A percentile compares a stretch with the other conserved stretches of the same genome.
Evolutionary conservation across 2,797 vertebrate genomes (phyloP).

Genomic region (Pangasius macronema): DNA sequence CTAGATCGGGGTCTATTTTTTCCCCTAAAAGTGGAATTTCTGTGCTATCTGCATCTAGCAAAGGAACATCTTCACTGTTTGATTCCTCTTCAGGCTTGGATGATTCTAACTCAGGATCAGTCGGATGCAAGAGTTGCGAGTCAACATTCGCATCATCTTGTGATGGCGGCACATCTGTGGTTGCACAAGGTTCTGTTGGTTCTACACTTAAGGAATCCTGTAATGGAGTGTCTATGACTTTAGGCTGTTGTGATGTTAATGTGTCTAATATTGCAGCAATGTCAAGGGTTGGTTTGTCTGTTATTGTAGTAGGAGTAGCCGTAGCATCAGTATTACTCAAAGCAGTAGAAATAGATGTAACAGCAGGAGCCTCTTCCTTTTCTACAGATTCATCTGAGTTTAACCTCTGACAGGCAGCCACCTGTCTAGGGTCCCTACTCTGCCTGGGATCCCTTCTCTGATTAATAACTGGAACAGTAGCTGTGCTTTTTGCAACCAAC

Average conservation of each 20-base stretch:
- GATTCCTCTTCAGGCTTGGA: constrained; percentile 55
- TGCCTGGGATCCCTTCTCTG: constrained; percentile 84
- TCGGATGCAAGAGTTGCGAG: background rate
- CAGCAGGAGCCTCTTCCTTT: constrained; percentile 58
- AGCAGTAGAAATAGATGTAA: constrained; percentile 51
- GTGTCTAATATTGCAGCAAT: constrained; percentile 41
- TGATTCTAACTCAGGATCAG: constrained; percentile 43
- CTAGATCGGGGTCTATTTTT: constrained; percentile 75
- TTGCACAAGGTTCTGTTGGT: constrained; percentile 24
- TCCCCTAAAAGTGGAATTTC: constrained; percentile 81
- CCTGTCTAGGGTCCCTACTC: constrained; percentile 88
- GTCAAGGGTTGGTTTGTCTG: constrained; percentile 55
- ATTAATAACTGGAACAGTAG: constrained; percentile 73
- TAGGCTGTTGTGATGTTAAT: constrained; percentile 36
- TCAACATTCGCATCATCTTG: constrained; percentile 34
- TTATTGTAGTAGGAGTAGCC: constrained; percentile 18
- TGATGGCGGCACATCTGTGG: constrained; percentile 6
- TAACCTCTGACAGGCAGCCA: constrained; percentile 64
- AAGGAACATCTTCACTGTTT: constrained; percentile 68
- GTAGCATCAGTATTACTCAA: constrained; percentile 59
- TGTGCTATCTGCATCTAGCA: constrained; percentile 63
- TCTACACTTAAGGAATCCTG: constrained; percentile 32
- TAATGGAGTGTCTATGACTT: constrained; percentile 4
- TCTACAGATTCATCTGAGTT: constrained; percentile 63
- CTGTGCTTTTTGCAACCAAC: constrained; percentile 71